Percentiles rank a stretch among this genome's conserved stretches.
Evolutionary conservation across 2,797 vertebrate genomes (phyloP).

Genomic region (Danio tinwini): DNA sequence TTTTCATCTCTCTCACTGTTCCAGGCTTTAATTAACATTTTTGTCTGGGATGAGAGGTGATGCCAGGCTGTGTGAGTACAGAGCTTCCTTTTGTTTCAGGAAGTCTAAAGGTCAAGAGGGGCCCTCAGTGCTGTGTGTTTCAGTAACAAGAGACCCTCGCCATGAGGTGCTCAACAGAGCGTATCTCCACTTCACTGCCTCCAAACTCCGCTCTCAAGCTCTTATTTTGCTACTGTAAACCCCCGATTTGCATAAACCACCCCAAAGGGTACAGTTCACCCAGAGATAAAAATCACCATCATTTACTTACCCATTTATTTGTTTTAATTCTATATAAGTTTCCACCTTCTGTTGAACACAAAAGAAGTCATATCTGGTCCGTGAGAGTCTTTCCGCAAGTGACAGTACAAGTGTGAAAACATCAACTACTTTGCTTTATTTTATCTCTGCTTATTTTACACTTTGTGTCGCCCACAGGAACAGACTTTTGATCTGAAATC

Average conservation of each 20-base stretch:
- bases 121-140: slow-evolving; percentile 62
- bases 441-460: too few relatives aligned
- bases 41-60: slow-evolving; percentile 65
- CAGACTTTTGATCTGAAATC: too few relatives aligned
- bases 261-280: too few relatives aligned
- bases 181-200: background rate
- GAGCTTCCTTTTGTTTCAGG: slow-evolving; percentile 67
- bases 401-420: too few relatives aligned
- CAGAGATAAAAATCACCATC: too few relatives aligned
- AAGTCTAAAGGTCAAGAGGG: slow-evolving; percentile 50
- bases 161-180: background rate
- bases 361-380: too few relatives aligned
- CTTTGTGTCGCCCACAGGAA: too few relatives aligned
- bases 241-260: background rate
- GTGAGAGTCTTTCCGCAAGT: too few relatives aligned
- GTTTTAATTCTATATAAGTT: too few relatives aligned
- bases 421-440: too few relatives aligned
- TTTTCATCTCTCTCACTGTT: slow-evolving; percentile 4
- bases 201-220: background rate
- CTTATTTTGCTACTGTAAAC: background rate
- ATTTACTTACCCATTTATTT: too few relatives aligned
- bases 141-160: slow-evolving; percentile 67
- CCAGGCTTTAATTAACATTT: slow-evolving; percentile 78
- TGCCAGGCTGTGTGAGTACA: slow-evolving; percentile 59
- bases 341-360: too few relatives aligned